Conservation (phyloP, 2,797 vertebrate species). For the Phaenicophaeus curvirostris region DNA sequence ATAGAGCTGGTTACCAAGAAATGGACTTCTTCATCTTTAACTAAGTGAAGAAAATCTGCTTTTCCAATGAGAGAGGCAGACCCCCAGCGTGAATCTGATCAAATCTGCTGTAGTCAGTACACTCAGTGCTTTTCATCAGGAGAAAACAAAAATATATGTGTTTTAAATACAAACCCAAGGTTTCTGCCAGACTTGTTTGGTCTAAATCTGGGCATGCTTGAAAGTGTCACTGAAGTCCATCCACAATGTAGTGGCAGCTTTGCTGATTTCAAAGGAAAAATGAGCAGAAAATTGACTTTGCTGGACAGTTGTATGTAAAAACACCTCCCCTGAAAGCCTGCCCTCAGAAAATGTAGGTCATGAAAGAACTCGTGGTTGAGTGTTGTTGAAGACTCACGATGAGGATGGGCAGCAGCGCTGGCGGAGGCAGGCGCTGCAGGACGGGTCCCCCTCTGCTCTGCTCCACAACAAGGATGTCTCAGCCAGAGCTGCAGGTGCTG, state of each 20-base stretch:
- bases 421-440: rapidly evolving
- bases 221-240: conserved; percentile 17
- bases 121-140: not conserved
- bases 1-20: not conserved
- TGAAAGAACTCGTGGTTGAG: not conserved
- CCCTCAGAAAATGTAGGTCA: not conserved
- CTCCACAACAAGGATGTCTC: not conserved
- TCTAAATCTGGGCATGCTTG: not conserved
- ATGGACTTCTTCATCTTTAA: not conserved
- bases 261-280: conserved; percentile 7
- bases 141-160: not conserved
- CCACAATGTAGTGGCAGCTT: not conserved
- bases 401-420: not conserved
- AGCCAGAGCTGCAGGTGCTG: rapidly evolving
- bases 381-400: rapidly evolving
- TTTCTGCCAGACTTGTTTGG: not conserved
- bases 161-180: conserved; percentile 31
- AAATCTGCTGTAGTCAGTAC: not conserved
- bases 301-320: not conserved
- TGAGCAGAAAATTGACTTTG: not conserved
- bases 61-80: not conserved
- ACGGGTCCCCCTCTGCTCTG: not conserved
- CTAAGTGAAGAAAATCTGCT: not conserved
- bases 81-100: not conserved
- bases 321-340: not conserved